These are phyloP conservation scores for Talpa occidentalis DNA, from an alignment of 2,113 vertebrate species.

Conservation along the genomic window DNA sequence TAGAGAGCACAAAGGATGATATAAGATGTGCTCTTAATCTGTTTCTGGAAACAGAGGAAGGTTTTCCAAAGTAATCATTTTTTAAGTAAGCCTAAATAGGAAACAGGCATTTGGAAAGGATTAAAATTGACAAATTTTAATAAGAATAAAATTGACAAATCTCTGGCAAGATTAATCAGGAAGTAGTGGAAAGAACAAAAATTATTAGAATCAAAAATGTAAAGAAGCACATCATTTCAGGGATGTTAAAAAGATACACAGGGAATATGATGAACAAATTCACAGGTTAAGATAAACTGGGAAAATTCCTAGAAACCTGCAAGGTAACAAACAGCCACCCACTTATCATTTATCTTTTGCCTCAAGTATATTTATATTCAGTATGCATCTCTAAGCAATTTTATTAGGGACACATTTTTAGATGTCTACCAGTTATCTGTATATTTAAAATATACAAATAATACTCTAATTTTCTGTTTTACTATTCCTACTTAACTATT, in stretches of 20 bases:
- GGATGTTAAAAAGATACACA: neutral
- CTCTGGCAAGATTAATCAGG: neutral
- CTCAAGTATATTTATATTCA: slow-evolving; percentile 23
- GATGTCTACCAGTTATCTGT: neutral
- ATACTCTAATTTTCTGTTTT: no score
- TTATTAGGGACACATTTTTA: slow-evolving; percentile 23
- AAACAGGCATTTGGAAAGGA: neutral
- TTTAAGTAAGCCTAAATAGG: neutral
- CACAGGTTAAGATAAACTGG: slow-evolving; percentile 32
- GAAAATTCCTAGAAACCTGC: neutral
- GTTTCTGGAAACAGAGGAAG: neutral
- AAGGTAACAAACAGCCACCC: neutral
- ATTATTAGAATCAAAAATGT: neutral
- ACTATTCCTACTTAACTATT: no score
- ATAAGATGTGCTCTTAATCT: neutral
- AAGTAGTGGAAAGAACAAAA: neutral
- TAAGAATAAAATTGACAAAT: neutral
- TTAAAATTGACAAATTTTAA: neutral
- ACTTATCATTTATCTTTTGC: slow-evolving; percentile 22
- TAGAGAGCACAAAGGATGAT: neutral
- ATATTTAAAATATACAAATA: no score
- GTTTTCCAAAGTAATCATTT: neutral
- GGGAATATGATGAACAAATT: neutral
- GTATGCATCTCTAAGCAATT: slow-evolving; percentile 20
- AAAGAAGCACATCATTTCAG: neutral